Conservation (phyloP, 2,888 invertebrate genomes). For the Eucera pruinosa region DNA sequence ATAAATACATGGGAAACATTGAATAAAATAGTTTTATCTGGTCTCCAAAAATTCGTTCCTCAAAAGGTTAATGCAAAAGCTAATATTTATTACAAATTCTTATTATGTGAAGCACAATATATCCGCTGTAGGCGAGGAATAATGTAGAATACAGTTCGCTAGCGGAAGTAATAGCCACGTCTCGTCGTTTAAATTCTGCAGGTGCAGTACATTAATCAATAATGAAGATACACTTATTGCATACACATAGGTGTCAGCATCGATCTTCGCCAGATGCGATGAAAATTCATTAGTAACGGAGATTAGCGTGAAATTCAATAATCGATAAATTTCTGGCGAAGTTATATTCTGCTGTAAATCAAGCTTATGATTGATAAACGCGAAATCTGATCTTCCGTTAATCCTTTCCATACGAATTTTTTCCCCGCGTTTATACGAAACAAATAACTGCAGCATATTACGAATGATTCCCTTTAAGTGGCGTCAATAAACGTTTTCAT, state of each 20-base stretch:
- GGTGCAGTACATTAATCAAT: slow-evolving; percentile 13
- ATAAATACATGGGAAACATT: too few species aligned
- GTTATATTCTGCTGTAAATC: slow-evolving; percentile 25
- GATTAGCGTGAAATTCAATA: slow-evolving; percentile 48
- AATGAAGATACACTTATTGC: slow-evolving; percentile 19
- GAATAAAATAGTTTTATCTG: too few species aligned
- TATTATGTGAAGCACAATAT: not conserved
- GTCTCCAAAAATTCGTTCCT: too few species aligned
- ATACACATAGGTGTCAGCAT: slow-evolving; percentile 11
- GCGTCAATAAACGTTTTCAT: too few species aligned
- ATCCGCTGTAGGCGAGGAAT: not conserved
- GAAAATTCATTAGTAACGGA: slow-evolving; percentile 51
- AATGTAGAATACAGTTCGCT: not conserved
- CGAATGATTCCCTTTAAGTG: not conserved
- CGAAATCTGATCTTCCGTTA: not conserved
- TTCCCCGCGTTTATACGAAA: not conserved
- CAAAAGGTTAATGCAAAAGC: too few species aligned
- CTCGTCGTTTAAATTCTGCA: not conserved
- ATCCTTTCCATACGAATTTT: not conserved
- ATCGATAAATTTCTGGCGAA: slow-evolving; percentile 23
- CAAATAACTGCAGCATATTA: not conserved
- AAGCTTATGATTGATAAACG: not conserved
- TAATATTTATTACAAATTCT: not conserved
- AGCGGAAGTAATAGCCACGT: not conserved
- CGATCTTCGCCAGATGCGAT: slow-evolving; percentile 24